Base-by-base conservation (phyloP, 2,113 vertebrate species). In the Tricholaema leucomelas region DNA sequence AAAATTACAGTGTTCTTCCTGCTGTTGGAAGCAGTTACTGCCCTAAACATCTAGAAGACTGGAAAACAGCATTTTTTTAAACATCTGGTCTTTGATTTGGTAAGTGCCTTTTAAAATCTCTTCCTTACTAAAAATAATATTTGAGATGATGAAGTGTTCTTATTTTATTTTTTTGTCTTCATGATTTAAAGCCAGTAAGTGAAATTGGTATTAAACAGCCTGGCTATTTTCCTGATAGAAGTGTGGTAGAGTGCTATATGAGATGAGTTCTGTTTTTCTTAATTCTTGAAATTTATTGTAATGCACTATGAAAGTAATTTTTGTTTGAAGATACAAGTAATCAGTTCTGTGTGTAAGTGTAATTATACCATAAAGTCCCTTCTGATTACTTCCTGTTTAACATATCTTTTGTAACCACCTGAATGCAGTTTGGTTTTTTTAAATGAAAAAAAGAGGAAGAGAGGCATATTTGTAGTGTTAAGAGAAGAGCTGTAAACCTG, bases 11-110 rank as follows among this genome's bases (percentile, higher is more conserved):
- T 36, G 16, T 74, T 75, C 60, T 82, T 91, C 55, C 31, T 81
- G 81, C 70, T 81, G 40, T 86, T 93, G 67, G 18, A 74, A 93
- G 82, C 58, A 94, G 19, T 94, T 90, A 76, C 9, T 90, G 67
- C 52, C 66, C 63, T 81, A 84, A 91, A 56, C 69, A 46, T 67
- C 28, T 64, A 63, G 66, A 92, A 91, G 84, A 94, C 82, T 76
- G 63, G 78, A 82, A 81, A 69, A 31, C 33, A 20, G 6, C 2
- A 7, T 40, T 76, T 87, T 80, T 60, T 36, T 36, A 50, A 0
- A 3, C 30, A 44, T 78, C 70, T 75, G 30, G 36, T 74, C 69
- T 86, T 31, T 94, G 72, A 67, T 85, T 87, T 9, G 48, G 64
- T 91, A 89, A 93, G 78, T 93, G n/a, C 28, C 25, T 63, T 91